These are phyloP conservation scores for Dendrolimus punctatus DNA, from an alignment of 1,140 invertebrate genomes.

Conservation along the genomic window DNA sequence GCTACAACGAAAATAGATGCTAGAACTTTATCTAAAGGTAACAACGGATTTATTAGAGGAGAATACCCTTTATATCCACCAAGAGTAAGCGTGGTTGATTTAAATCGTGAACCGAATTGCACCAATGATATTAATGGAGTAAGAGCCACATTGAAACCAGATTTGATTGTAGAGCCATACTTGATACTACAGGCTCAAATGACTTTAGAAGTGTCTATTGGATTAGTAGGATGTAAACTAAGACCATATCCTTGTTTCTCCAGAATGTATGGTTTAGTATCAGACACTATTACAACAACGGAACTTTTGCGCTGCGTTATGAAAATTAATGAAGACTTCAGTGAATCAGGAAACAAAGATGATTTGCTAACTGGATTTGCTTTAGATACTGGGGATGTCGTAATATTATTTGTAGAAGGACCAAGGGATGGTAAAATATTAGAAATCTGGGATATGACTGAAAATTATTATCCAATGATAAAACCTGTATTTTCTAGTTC, in stretches of 20 bases:
- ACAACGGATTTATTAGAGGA: constrained; percentile 36
- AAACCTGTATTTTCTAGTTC: constrained; percentile 43
- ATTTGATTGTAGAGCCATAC: constrained; percentile 28
- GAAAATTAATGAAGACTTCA: constrained; percentile 31
- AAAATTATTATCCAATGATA: constrained; percentile 31
- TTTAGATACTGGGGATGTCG: constrained; percentile 34
- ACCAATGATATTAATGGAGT: constrained; percentile 49
- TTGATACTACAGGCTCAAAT: constrained; percentile 47
- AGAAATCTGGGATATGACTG: constrained; percentile 40
- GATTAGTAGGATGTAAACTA: constrained; percentile 47
- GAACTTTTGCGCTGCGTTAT: constrained; percentile 28
- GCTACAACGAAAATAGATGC: constrained; percentile 47
- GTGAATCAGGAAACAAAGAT: constrained; percentile 11
- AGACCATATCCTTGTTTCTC: constrained; percentile 26
- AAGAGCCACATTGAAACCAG: constrained; percentile 18
- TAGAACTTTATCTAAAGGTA: constrained; percentile 29
- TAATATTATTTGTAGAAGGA: constrained; percentile 48
- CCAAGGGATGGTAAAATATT: constrained; percentile 39
- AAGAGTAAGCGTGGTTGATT: constrained; percentile 8
- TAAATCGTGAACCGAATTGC: constrained; percentile 29
- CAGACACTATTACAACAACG: constrained; percentile 19
- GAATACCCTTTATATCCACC: constrained; percentile 48
- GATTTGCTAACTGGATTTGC: constrained; percentile 48
- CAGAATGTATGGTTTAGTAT: constrained; percentile 36
- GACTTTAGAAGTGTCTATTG: constrained; percentile 46